These are phyloP conservation scores for Trypoxylon attenuatum DNA, from an alignment of 2,888 invertebrate genomes.

Conservation along the genomic window DNA sequence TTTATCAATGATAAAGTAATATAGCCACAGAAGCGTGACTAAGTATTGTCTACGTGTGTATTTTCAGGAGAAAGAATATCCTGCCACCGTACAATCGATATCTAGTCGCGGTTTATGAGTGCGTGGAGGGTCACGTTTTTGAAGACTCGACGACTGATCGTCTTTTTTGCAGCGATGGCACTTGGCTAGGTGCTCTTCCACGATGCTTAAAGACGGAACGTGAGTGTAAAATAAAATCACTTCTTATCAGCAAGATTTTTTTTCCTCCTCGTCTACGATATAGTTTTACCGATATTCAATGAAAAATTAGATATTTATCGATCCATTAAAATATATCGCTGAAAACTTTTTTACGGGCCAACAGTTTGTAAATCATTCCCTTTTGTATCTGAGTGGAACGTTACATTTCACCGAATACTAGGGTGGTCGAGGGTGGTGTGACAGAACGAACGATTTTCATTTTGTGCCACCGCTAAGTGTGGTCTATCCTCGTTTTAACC, in stretches of 20 bases:
- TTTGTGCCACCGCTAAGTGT: not conserved
- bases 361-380: not conserved
- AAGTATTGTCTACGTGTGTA: not conserved
- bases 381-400: no score
- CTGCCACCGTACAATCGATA: slow-evolving; percentile 74
- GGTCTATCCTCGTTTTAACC: not conserved
- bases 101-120: slow-evolving; percentile 78
- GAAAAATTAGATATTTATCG: not conserved
- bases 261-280: not conserved
- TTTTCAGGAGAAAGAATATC: slow-evolving; percentile 58
- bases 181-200: slow-evolving; percentile 78
- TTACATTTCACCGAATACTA: no score
- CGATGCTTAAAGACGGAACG: slow-evolving; percentile 70
- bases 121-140: slow-evolving; percentile 76
- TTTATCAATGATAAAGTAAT: not conserved
- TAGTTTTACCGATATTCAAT: no score
- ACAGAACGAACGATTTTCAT: no score
- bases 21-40: not conserved
- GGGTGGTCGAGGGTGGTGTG: no score
- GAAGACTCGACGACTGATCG: slow-evolving; percentile 74
- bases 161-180: slow-evolving; percentile 77
- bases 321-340: not conserved
- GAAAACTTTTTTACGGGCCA: no score
- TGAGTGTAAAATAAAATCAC: slow-evolving; percentile 38
- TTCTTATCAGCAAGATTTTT: not conserved